phyloP scores from a whole-genome alignment of 2,113 vertebrate species.

The Peromyscus leucopus region DNA sequence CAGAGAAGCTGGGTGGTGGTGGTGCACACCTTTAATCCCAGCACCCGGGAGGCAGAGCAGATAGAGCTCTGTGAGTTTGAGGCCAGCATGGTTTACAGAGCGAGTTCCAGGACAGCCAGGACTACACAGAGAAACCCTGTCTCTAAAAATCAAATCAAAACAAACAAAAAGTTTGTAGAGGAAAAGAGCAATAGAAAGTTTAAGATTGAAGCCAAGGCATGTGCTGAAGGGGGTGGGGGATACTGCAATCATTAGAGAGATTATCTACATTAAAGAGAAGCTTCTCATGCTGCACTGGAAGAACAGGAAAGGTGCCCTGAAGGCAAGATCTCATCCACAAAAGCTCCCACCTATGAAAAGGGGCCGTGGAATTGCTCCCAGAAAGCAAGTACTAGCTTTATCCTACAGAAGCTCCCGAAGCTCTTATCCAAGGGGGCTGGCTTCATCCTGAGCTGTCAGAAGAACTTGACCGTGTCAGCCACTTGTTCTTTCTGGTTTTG shows the following conservation, averaged over 20 bases:
- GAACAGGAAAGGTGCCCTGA: not conserved
- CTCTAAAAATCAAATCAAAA: too few species aligned
- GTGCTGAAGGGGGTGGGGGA: not conserved
- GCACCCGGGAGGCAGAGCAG: too few species aligned
- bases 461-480: not conserved
- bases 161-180: not conserved
- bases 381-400: not conserved
- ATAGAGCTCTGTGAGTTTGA: too few species aligned
- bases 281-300: not conserved
- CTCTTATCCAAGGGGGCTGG: not conserved
- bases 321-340: not conserved
- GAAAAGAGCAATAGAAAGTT: not conserved
- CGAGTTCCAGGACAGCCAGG: too few species aligned
- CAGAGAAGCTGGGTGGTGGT: too few species aligned
- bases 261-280: not conserved
- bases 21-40: too few species aligned
- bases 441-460: not conserved
- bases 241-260: not conserved
- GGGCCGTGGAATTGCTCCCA: not conserved
- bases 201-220: not conserved
- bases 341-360: not conserved
- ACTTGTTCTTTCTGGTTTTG: not conserved
- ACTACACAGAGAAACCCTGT: too few species aligned
- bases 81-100: too few species aligned
- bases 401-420: not conserved